phyloP scores from a whole-genome alignment of 2,113 vertebrate species.

The Chitala chitala region DNA sequence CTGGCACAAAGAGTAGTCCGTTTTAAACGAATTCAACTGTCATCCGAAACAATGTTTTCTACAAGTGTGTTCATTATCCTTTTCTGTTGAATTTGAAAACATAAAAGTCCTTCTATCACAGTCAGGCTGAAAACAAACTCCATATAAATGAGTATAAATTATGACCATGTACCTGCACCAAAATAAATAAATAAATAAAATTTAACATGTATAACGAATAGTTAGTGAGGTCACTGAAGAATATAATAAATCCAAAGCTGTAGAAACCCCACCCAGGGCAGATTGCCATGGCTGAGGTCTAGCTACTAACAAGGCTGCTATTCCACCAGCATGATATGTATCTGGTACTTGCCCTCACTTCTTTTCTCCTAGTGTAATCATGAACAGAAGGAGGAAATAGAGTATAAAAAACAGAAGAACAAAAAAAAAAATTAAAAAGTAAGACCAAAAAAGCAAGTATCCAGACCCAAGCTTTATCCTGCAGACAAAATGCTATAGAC shows the following conservation, averaged over 20 bases:
- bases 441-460: background rate
- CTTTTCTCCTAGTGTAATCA: background rate
- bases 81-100: background rate
- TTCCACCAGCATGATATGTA: background rate
- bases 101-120: slow-evolving; percentile 2
- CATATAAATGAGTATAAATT: background rate
- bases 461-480: background rate
- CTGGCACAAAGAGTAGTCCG: background rate
- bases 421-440: background rate
- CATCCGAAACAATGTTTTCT: slow-evolving; percentile 6
- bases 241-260: background rate
- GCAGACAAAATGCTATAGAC: slow-evolving; percentile 8
- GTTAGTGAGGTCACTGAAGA: background rate
- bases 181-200: no score
- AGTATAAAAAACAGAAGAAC: no score
- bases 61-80: background rate
- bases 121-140: background rate
- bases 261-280: no score
- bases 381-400: no score
- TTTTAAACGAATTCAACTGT: slow-evolving; percentile 2
- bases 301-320: background rate
- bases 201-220: no score
- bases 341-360: background rate
- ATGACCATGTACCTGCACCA: background rate
- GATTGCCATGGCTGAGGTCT: background rate